phyloP scores from a whole-genome alignment of 2,888 invertebrate genomes.

The Drosophila neonasuta region DNA sequence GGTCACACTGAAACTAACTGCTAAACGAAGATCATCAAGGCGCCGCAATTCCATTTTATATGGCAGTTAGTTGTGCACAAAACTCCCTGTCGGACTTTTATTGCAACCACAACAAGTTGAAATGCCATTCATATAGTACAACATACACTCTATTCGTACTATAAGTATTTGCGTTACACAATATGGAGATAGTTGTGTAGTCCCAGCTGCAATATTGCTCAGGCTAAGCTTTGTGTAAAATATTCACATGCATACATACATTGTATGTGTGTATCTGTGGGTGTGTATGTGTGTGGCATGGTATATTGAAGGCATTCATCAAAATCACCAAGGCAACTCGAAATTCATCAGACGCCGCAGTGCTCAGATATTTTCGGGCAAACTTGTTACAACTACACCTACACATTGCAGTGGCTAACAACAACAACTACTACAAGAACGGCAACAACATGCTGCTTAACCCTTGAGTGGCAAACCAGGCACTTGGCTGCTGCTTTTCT shows the following conservation, averaged over 20 bases:
- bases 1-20: constrained; percentile 2
- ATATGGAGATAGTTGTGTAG: constrained; percentile 27
- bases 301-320: constrained; percentile 71
- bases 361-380: constrained; percentile 60
- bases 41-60: constrained; percentile 29
- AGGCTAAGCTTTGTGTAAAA: constrained; percentile 51
- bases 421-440: constrained; percentile 12
- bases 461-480: constrained; percentile 68
- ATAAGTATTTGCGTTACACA: constrained; percentile 22
- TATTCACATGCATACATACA: constrained; percentile 21
- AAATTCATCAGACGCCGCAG: constrained; percentile 61
- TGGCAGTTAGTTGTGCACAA: constrained; percentile 15
- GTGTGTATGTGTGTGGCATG: constrained; percentile 9
- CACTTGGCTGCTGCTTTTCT: constrained; percentile 54
- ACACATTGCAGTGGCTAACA: constrained; percentile 38
- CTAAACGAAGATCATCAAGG: constrained; percentile 7
- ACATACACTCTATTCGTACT: not conserved
- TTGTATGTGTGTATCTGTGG: constrained; percentile 14
- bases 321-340: constrained; percentile 72
- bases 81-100: constrained; percentile 53
- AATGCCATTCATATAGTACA: constrained; percentile 51
- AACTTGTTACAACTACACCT: constrained; percentile 60
- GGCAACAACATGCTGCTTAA: constrained; percentile 48
- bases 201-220: constrained; percentile 60
- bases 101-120: constrained; percentile 63